A percentile compares a stretch with the other conserved stretches of the same genome.
Conservation (phyloP, 2,797 vertebrate genomes). For the Sebastes minor region DNA sequence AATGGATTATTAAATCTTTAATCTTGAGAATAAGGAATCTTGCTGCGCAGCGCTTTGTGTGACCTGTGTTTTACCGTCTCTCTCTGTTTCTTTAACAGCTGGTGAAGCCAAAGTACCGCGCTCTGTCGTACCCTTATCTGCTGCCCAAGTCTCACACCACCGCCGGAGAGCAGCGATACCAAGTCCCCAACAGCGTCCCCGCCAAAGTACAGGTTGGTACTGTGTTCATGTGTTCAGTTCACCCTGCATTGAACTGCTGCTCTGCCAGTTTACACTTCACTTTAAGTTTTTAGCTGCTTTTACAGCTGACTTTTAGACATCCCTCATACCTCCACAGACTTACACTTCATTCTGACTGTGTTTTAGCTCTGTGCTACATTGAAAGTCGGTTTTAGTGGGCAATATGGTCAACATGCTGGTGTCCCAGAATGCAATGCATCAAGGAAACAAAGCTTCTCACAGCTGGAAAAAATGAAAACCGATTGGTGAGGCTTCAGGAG, state of each 20-base stretch:
- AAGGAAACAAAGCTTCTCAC: neutral
- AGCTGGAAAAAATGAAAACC: too few relatives aligned
- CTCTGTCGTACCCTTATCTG: constrained; percentile 91
- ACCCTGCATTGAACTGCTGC: neutral
- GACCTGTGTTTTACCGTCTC: neutral
- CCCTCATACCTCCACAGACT: neutral
- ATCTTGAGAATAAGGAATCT: too few relatives aligned
- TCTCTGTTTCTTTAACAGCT: constrained; percentile 28
- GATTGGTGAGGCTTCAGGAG: too few relatives aligned
- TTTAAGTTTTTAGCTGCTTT: neutral
- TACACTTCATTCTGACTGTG: neutral
- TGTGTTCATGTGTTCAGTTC: neutral
- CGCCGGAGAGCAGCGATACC: constrained; percentile 87
- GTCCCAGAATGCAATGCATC: too few relatives aligned
- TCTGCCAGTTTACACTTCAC: neutral
- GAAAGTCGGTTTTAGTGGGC: fast-evolving
- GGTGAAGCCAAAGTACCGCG: constrained; percentile 94
- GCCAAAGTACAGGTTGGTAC: constrained; percentile 88
- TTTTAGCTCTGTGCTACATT: neutral
- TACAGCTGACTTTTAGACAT: neutral
- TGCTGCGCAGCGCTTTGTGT: too few relatives aligned
- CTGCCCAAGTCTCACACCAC: constrained; percentile 94
- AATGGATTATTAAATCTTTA: too few relatives aligned
- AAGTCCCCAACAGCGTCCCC: constrained; percentile 84
- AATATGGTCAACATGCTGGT: neutral